Percentiles rank a stretch among this genome's conserved stretches.
Evolutionary conservation across 2,888 invertebrate species (phyloP).

Genomic region (Megastigmus dorsalis): DNA sequence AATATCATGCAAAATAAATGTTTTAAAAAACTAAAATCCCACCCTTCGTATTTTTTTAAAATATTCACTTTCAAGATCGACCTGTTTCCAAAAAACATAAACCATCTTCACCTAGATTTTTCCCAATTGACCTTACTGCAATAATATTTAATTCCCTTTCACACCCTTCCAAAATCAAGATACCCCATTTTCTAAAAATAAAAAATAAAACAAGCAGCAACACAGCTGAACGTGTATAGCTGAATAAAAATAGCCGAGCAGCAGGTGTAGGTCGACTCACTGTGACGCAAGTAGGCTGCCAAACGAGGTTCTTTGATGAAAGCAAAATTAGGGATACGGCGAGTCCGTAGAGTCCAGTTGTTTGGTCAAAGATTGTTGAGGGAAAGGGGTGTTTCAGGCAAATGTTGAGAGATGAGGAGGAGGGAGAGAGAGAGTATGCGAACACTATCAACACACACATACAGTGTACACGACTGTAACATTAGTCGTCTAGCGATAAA

Average conservation of each 20-base stretch:
- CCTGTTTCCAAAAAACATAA: too few species aligned
- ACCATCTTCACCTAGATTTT: too few species aligned
- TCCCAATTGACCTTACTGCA: too few species aligned
- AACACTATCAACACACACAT: constrained; percentile 63
- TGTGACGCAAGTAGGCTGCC: not conserved
- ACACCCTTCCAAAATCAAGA: not conserved
- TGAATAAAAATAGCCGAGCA: not conserved
- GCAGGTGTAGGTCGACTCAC: not conserved
- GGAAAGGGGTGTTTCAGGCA: constrained; percentile 26
- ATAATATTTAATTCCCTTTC: not conserved
- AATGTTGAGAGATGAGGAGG: constrained; percentile 8
- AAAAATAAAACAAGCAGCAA: not conserved
- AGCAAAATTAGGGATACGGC: constrained; percentile 52
- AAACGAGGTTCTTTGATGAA: constrained; percentile 46
- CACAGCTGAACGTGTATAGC: not conserved
- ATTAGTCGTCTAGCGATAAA: constrained; percentile 62
- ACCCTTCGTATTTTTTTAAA: too few species aligned
- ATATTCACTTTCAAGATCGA: too few species aligned
- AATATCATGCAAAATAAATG: too few species aligned
- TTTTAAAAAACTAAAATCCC: too few species aligned
- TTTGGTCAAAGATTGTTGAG: constrained; percentile 64
- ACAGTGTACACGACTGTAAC: constrained; percentile 62
- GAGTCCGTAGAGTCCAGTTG: constrained; percentile 49
- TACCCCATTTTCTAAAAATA: not conserved
- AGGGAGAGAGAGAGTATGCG: too few species aligned